These are phyloP conservation scores for Tachina lurida DNA, from an alignment of 2,888 invertebrate genomes.

Conservation along the genomic window DNA sequence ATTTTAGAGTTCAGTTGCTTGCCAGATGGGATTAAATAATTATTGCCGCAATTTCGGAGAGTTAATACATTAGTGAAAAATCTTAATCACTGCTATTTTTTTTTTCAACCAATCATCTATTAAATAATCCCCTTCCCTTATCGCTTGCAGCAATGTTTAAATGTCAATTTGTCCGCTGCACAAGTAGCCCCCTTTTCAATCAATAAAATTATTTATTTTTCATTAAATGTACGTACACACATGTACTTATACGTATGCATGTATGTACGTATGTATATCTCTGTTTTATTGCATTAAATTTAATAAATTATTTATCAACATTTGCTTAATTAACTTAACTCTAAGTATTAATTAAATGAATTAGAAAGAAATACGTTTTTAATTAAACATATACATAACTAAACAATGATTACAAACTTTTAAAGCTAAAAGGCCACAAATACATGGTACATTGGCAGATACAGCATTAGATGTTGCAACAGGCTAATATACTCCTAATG, in stretches of 20 bases:
- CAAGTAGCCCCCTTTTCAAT: neutral
- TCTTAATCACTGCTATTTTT: too few species aligned
- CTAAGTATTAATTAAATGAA: conserved; percentile 13
- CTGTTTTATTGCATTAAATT: conserved; percentile 36
- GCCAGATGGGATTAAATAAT: too few species aligned
- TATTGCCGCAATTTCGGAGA: too few species aligned
- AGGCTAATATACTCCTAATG: conserved; percentile 20
- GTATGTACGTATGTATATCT: neutral
- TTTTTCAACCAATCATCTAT: too few species aligned
- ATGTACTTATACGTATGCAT: neutral
- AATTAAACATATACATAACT: conserved; percentile 58
- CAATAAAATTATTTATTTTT: neutral
- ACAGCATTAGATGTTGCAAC: conserved; percentile 15
- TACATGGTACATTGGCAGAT: conserved; percentile 36
- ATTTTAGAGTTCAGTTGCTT: too few species aligned
- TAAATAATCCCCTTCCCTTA: too few species aligned
- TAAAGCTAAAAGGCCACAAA: conserved; percentile 57
- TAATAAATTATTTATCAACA: conserved; percentile 33
- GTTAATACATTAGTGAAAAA: too few species aligned
- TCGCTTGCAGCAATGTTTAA: neutral
- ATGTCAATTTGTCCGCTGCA: neutral
- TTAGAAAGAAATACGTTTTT: conserved; percentile 20
- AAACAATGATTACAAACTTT: conserved; percentile 47
- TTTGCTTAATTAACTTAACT: conserved; percentile 16
- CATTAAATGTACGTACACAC: neutral